These are phyloP conservation scores for Allophyes oxyacanthae DNA, from an alignment of 2,888 invertebrate genomes.

Conservation along the genomic window DNA sequence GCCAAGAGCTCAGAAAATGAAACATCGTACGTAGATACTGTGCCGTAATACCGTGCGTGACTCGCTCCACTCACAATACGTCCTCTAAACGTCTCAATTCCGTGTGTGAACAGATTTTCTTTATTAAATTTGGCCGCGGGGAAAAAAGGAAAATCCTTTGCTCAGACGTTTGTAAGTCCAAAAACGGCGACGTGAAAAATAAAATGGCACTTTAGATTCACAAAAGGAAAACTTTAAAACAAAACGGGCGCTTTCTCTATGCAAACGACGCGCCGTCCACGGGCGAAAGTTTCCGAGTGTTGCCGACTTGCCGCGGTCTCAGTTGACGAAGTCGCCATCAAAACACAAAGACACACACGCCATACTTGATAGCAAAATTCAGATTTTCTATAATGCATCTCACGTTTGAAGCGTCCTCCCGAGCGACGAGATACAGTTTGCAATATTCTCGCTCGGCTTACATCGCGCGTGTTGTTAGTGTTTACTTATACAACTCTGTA, in stretches of 20 bases:
- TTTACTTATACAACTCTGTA: constrained; percentile 30
- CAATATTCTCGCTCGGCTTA: constrained; percentile 42
- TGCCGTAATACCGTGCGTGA: constrained; percentile 64
- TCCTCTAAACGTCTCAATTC: constrained; percentile 50
- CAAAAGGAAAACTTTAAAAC: constrained; percentile 79
- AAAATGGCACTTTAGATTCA: constrained; percentile 76
- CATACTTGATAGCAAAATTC: constrained; percentile 37
- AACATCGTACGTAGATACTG: constrained; percentile 68
- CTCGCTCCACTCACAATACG: constrained; percentile 48
- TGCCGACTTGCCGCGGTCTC: constrained; percentile 54
- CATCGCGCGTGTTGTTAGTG: constrained; percentile 32
- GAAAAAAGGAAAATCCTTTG: constrained; percentile 60
- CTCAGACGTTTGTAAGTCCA: constrained; percentile 56
- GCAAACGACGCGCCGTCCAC: constrained; percentile 73
- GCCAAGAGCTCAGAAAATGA: constrained; percentile 75
- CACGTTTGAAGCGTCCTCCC: constrained; percentile 42
- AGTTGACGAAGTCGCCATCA: constrained; percentile 45
- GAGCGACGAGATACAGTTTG: constrained; percentile 39
- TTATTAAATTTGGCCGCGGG: constrained; percentile 67
- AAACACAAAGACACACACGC: constrained; percentile 32
- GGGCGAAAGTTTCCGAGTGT: constrained; percentile 75
- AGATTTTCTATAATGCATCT: constrained; percentile 50
- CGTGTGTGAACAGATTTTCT: constrained; percentile 60
- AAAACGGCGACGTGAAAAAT: constrained; percentile 68
- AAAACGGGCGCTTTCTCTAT: constrained; percentile 81